Percentiles rank a stretch among this genome's conserved stretches.
These are phyloP conservation scores for Cheirogaleus major DNA, from an alignment of 2,797 vertebrate species.

Conservation along the genomic window DNA sequence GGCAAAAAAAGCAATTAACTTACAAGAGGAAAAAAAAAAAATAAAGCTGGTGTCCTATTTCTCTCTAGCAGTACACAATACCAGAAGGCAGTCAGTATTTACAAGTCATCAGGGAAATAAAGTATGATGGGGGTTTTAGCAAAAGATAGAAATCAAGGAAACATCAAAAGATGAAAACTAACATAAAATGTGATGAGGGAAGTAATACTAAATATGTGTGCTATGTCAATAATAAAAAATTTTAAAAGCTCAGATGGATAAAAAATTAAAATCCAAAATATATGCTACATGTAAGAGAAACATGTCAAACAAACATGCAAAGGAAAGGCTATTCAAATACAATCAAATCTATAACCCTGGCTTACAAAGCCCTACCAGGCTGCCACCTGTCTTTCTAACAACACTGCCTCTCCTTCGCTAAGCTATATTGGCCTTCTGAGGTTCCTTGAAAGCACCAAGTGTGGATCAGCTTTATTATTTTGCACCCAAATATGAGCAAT, in stretches of 20 bases:
- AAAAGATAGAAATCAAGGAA: constrained; percentile 17
- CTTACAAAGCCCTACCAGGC: not conserved
- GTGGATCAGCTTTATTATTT: not conserved
- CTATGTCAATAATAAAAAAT: not conserved
- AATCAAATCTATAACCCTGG: not conserved
- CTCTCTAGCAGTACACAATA: not conserved
- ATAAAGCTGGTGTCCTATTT: not conserved
- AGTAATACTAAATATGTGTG: not conserved
- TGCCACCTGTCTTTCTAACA: not conserved
- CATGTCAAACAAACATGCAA: not conserved
- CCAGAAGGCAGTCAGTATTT: not conserved
- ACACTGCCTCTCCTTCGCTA: not conserved
- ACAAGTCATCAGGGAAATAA: not conserved
- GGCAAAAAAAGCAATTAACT: not conserved
- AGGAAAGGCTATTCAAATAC: not conserved
- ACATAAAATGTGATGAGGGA: not conserved
- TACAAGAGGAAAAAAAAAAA: not conserved
- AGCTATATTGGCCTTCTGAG: not conserved
- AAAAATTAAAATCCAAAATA: not conserved
- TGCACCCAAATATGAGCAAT: not conserved
- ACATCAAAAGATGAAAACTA: not conserved
- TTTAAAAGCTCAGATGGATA: not conserved
- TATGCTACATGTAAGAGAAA: not conserved
- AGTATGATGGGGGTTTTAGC: not conserved
- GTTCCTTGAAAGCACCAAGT: not conserved